Percentiles rank a stretch among this genome's conserved stretches.
Conservation (phyloP, 2,888 invertebrate genomes). For the Priapulus caudatus region DNA sequence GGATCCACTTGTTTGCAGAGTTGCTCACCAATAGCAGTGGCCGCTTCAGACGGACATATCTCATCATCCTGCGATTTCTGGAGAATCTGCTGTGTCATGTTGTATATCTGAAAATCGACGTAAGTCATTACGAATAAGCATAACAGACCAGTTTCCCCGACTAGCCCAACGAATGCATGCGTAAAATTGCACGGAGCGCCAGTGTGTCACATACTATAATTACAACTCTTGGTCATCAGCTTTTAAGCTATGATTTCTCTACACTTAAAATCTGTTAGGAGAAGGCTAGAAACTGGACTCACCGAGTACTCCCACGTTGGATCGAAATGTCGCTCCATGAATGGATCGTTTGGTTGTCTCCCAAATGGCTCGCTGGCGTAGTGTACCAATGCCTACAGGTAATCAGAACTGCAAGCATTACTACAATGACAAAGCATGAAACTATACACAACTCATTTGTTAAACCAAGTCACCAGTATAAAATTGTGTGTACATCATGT, state of each 20-base stretch:
- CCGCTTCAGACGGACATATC: slow-evolving; percentile 23
- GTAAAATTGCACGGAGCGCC: neutral
- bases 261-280: neutral
- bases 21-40: slow-evolving; percentile 9
- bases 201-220: too few relatives aligned
- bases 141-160: slow-evolving; percentile 6
- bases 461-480: too few relatives aligned
- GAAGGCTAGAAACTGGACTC: slow-evolving; percentile 14
- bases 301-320: slow-evolving; percentile 29
- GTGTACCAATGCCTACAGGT: slow-evolving; percentile 21
- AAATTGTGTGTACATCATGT: too few relatives aligned
- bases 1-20: neutral
- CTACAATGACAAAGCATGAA: too few relatives aligned
- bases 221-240: neutral
- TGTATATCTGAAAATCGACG: slow-evolving; percentile 23
- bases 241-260: neutral
- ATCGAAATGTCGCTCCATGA: slow-evolving; percentile 24
- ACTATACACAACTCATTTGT: too few relatives aligned
- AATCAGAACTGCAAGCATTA: too few relatives aligned
- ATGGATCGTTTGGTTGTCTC: slow-evolving; percentile 24
- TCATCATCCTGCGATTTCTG: slow-evolving; percentile 21
- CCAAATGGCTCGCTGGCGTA: slow-evolving; percentile 21
- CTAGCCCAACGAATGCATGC: neutral
- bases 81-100: slow-evolving; percentile 24
- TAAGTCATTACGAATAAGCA: too few relatives aligned